These are phyloP conservation scores for Nettapus auritus DNA, from an alignment of 2,113 vertebrate genomes.

Conservation along the genomic window DNA sequence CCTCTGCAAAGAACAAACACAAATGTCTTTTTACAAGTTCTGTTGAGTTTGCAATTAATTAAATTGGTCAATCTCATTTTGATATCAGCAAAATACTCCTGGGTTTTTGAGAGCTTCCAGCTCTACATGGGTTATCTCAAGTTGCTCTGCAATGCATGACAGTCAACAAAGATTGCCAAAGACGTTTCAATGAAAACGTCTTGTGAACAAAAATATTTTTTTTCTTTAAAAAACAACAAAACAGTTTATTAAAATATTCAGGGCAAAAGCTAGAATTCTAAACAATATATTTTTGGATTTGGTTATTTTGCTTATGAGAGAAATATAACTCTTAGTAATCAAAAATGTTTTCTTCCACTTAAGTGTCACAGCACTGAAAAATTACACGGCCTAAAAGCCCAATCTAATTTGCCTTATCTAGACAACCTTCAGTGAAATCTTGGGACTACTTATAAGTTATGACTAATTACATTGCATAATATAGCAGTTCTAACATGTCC, in stretches of 20 bases:
- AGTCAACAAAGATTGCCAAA: not conserved
- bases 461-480: not conserved
- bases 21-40: not conserved
- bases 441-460: not conserved
- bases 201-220: not conserved
- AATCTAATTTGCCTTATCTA: not conserved
- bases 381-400: not conserved
- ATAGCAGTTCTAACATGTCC: not conserved
- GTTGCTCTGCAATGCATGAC: not conserved
- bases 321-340: not conserved
- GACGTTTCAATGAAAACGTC: not conserved
- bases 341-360: not conserved
- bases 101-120: not conserved
- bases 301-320: not conserved
- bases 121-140: not conserved
- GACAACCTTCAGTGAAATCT: not conserved
- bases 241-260: not conserved
- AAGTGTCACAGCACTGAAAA: not conserved
- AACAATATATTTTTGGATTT: fast-evolving
- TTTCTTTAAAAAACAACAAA: not conserved
- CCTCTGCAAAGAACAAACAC: not conserved
- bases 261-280: not conserved
- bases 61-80: not conserved
- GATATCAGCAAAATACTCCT: not conserved
- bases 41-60: not conserved